A percentile compares a stretch with the other conserved stretches of the same genome.
These are phyloP conservation scores for Oxystoma pomonae DNA, from an alignment of 2,888 invertebrate species.

Conservation along the genomic window DNA sequence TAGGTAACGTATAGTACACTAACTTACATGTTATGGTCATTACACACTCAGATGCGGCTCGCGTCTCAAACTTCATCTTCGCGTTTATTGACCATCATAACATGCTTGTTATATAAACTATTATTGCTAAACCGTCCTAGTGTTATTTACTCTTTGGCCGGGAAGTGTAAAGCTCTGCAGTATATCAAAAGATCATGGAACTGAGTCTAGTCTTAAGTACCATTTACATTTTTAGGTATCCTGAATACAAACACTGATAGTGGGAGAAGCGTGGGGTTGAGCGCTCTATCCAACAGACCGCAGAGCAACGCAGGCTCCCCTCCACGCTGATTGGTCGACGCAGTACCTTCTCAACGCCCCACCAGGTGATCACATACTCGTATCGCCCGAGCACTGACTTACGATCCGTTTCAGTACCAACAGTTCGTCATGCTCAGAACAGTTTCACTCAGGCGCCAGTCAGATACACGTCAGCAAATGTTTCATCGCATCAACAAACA, in stretches of 20 bases:
- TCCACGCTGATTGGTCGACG: not conserved
- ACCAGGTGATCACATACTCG: not conserved
- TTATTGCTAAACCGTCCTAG: no score
- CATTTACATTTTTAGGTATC: constrained; percentile 46
- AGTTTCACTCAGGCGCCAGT: not conserved
- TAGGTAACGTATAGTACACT: no score
- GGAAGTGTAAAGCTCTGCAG: no score
- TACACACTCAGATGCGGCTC: no score
- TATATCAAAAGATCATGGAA: no score
- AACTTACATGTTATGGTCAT: no score
- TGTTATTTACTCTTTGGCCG: no score
- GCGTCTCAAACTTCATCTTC: no score
- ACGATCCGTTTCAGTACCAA: not conserved
- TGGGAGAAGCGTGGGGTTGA: constrained; percentile 37
- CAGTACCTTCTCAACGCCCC: not conserved
- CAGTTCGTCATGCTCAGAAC: not conserved
- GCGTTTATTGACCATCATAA: no score
- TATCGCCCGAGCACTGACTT: not conserved
- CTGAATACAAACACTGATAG: constrained; percentile 76
- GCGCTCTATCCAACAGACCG: not conserved
- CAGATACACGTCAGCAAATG: not conserved
- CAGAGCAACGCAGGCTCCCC: not conserved
- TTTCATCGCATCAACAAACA: not conserved
- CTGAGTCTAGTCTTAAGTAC: no score
- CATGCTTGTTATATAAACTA: no score